Evolutionary conservation across 2,797 vertebrate species (phyloP), one percentile per base, ranked within the genome.

Genomic region (Acipenser transmontanus): DNA sequence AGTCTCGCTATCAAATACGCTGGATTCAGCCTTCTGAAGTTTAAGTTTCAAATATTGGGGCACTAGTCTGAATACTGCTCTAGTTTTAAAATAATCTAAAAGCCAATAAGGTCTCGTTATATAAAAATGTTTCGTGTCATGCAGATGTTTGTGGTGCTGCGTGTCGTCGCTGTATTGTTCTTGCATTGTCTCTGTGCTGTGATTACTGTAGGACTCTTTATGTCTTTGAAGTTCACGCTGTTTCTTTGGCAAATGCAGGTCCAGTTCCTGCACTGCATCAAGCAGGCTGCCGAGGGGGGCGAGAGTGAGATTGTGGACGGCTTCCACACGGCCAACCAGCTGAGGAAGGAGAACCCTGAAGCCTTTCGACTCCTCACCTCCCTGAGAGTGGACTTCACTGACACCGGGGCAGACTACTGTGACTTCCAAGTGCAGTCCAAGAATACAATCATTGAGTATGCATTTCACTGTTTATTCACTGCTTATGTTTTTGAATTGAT

Each of bases 341-440:
- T 98, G 76, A 87, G 79, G 68, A 74, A 84, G 70, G 89, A 92
- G 71, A 90, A 95, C 73, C 93, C 92, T 0, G 81, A 88, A 66
- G 95, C 95, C 0, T 96, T 92, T 77, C 71, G 77, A 67, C 89
- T 84, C 14, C 90, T 99, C 67, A 82, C 87, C 67, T 92, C 92
- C 0, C 87, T 91, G 9, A 77, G 71, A 1, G 87, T 96, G n/a
- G 89, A 96, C 81, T 98, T 93, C 73, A 89, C 85, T 3, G 96
- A 99, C 88, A 87, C 78, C 0, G 96, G 96, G 49, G 77, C 79
- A 0, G 96, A 99, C 84, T 97, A 93, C 82, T 98, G 95, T 7
- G 92, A 97, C 80, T 99, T 97, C 84, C 87, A 86, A 49, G 87
- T 99, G 75, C 93, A 97, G 67, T 90, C 94, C 72, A 98, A 96